Percentiles rank a stretch among this genome's conserved stretches.
Evolutionary conservation across 2,113 vertebrate species (phyloP).

Genomic region (Felis chaus): DNA sequence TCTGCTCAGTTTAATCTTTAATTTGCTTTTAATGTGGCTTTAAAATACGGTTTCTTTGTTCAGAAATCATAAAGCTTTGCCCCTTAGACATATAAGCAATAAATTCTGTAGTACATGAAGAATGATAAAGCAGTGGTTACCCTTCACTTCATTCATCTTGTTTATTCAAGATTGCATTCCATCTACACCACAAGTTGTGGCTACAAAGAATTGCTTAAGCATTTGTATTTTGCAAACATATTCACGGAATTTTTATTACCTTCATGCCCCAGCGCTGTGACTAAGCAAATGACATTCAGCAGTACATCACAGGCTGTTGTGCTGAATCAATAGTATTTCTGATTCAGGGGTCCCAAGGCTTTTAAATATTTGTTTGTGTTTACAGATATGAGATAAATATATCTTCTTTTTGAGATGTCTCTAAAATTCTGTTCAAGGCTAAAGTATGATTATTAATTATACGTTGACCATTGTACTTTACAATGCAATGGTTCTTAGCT

Average conservation of each 20-base stretch:
- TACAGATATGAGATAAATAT: background rate
- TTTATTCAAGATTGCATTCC: conserved; percentile 54
- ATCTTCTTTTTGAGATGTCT: background rate
- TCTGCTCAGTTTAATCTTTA: conserved; percentile 20
- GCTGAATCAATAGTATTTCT: conserved; percentile 1
- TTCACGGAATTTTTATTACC: conserved; percentile 15
- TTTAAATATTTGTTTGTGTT: background rate
- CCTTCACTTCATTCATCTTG: conserved; percentile 55
- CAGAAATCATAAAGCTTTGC: background rate
- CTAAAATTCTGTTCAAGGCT: background rate
- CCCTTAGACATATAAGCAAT: background rate
- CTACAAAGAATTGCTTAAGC: conserved; percentile 44
- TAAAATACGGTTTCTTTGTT: background rate
- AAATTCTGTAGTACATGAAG: background rate
- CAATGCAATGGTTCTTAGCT: background rate
- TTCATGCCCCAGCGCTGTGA: conserved; percentile 13
- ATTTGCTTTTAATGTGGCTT: conserved; percentile 41
- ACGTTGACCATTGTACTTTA: background rate
- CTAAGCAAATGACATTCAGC: conserved; percentile 36
- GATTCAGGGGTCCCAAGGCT: background rate
- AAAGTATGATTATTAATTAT: background rate
- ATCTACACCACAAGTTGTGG: background rate
- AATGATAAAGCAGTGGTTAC: conserved; percentile 35
- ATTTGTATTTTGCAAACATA: conserved; percentile 60
- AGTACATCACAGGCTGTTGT: background rate